Evolutionary conservation across 2,888 invertebrate species (phyloP), one percentile per base, ranked within the genome.

Genomic region (Drosophila atripex): DNA sequence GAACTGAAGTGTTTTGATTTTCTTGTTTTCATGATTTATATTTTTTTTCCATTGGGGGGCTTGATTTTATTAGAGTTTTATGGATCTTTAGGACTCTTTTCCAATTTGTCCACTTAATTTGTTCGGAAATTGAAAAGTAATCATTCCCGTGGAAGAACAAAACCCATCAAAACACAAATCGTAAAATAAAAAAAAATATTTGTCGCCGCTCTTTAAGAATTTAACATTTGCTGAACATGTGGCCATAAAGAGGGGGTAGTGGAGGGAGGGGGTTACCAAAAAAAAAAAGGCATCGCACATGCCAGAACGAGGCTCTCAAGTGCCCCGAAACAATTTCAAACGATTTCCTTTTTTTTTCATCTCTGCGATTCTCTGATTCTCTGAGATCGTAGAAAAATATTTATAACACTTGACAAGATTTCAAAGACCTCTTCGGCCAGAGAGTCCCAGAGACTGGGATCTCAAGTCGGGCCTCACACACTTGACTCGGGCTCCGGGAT

Each of bases 341-440:
- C 73, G 70, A 73, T 82, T 63, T 66, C 50, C 57, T 55, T 39
- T 47, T 55, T 43, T 47, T 30, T 57, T 49, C 54, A 56, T 45
- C 41, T 16, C 41, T 9, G 25, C 49, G 46, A 55, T 32, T 41
- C 30, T 57, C 30, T 57, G 46, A 55, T 32, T 41, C 30, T 57
- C 30, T 57, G 49, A 64, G 46, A 61, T 76, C 73, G 80, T 78
- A 75, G 77, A 75, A 77, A 77, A 87, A 85, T 79, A 82, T 87
- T 85, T 87, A 79, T 87, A 87, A 71, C 83, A 87, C 83, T 83
- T 87, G 88, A 86, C 83, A 77, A 79, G 83, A 83, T 87, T 82
- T 65, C 68, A 58, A 68, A 79, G 76, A 70, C 52, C 66, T 39
- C 70, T 56, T 51, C 23, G 35, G 12, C n/a, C n/a, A n/a, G 35